phyloP scores from a whole-genome alignment of 1,140 invertebrate genomes.

The Heliothis subflexa region DNA sequence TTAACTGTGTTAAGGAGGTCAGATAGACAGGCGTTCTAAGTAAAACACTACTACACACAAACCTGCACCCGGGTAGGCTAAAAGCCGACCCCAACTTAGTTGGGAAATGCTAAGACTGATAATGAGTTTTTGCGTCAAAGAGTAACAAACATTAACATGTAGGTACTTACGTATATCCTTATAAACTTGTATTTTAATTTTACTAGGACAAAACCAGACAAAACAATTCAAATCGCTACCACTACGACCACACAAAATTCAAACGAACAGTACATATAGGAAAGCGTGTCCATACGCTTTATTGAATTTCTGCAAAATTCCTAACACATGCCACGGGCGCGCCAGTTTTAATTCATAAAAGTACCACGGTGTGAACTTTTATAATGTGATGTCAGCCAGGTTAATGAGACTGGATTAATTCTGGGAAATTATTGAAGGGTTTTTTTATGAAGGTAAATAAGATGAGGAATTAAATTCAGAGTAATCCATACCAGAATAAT shows the following conservation, averaged over 20 bases:
- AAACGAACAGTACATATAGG: constrained; percentile 53
- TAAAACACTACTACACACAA: too few species aligned
- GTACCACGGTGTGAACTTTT: constrained; percentile 49
- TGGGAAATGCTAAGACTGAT: too few species aligned
- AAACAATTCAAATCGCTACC: not conserved
- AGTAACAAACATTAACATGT: too few species aligned
- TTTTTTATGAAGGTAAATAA: not conserved
- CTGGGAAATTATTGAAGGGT: not conserved
- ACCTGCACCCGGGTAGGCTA: too few species aligned
- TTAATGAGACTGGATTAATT: constrained; percentile 34
- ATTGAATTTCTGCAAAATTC: constrained; percentile 76
- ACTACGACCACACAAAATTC: constrained; percentile 38
- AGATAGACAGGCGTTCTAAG: too few species aligned
- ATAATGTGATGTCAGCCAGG: constrained; percentile 16
- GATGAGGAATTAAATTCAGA: too few species aligned
- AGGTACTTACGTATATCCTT: too few species aligned
- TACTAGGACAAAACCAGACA: not conserved
- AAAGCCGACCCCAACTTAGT: too few species aligned
- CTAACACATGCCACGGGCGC: constrained; percentile 64
- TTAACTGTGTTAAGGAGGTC: too few species aligned
- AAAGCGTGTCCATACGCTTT: constrained; percentile 63
- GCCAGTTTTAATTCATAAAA: constrained; percentile 66
- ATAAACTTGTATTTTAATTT: too few species aligned
- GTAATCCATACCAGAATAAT: too few species aligned
- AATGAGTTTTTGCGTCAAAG: too few species aligned